Evolutionary conservation across 2,113 vertebrate genomes (phyloP).

Genomic region (Acinonyx jubatus): DNA sequence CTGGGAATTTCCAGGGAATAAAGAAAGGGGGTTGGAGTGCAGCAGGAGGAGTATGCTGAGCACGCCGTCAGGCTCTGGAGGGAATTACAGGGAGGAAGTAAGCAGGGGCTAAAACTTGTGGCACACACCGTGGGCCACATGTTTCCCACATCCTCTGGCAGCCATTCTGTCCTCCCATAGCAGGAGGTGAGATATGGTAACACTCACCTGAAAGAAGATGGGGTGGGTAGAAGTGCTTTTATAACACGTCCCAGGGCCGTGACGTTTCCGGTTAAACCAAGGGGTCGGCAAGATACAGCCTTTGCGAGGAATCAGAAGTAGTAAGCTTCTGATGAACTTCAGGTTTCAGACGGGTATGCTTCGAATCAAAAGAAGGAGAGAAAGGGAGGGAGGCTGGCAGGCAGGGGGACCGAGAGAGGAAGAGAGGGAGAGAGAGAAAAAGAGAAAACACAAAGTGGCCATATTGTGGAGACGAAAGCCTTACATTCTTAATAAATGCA

Average conservation of each 20-base stretch:
- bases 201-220: not conserved
- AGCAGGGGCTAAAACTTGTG: not conserved
- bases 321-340: not conserved
- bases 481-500: not conserved
- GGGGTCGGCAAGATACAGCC: not conserved
- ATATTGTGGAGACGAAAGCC: not conserved
- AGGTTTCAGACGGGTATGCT: not conserved
- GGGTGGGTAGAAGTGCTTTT: not conserved
- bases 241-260: rapidly evolving
- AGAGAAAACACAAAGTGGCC: not conserved
- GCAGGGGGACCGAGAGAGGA: not conserved
- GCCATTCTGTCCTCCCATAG: not conserved
- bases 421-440: not conserved
- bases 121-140: not conserved
- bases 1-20: not conserved
- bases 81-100: not conserved
- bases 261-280: not conserved
- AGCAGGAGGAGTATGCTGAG: not conserved
- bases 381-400: not conserved
- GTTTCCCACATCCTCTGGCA: not conserved
- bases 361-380: not conserved
- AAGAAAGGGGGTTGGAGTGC: not conserved
- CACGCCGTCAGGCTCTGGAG: not conserved
- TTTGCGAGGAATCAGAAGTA: not conserved
- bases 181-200: not conserved